Evolutionary conservation across 2,113 vertebrate genomes (phyloP), one percentile per base, ranked within the genome.

Genomic region (Hemibagrus wyckioides): DNA sequence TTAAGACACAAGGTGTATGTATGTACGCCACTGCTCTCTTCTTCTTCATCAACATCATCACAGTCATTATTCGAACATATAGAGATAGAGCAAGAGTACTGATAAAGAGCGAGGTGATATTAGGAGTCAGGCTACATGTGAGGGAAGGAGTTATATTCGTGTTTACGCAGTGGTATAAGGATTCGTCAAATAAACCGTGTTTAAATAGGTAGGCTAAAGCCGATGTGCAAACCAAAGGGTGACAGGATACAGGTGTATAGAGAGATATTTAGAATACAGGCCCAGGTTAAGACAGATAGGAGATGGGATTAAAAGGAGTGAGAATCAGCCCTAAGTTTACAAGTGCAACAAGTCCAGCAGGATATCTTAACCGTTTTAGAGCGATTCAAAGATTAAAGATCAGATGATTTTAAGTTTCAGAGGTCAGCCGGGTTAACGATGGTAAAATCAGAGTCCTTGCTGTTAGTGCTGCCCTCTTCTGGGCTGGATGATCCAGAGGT

Each of bases 391-490:
- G 57, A 17, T 57, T 57, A 82, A 83, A 88, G 82, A 30, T 28
- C 25, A 59, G 41, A 73, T 15, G 28, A 44, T 79, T 50, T 83
- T 30, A 67, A 21, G 23, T 4, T 87, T 96, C 93, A 96, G 91
- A 96, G 92, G 90, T 99, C 98, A 91, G 96, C 91, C 0, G 98
- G 97, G 91, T 97, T 99, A 80, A 99, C 98, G 17, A 99, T 99
- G 92, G 97, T 98, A 89, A 99, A 99, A 93, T 99, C 98, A 5
- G 98, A 99, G 96, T 99, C 98, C 92, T 99, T 99, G 96, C 98
- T 99, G 92, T 97, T 94, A 93, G 97, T 98, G 93, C 96, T 97
- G 95, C 97, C 94, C 0, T 98, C 98, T 73, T 97, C 97, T 0
- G 98, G 97, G 91, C 98, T 99, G 93, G 97, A 99, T 5, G 97